A percentile compares a stretch with the other conserved stretches of the same genome.
These are phyloP conservation scores for Styela clava DNA, from an alignment of 23 tunicate species.

Conservation along the genomic window DNA sequence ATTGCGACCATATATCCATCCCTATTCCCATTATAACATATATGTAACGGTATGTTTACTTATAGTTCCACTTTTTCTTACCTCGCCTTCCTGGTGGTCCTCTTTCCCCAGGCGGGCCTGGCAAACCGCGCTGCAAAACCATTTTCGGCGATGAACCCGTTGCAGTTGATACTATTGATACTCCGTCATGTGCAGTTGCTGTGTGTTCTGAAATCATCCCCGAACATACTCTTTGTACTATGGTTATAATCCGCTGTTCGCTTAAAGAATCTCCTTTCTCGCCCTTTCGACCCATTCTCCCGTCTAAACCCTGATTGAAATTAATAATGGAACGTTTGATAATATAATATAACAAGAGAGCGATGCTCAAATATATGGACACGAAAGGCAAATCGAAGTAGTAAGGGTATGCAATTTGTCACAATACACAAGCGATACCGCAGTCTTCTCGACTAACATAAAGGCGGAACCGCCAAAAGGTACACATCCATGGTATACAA, in stretches of 20 bases:
- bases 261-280: background rate
- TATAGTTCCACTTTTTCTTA: too few relatives aligned
- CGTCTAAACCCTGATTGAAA: background rate
- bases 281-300: background rate
- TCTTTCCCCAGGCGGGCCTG: slow-evolving; percentile 66
- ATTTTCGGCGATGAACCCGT: slow-evolving; percentile 20
- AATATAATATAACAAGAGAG: background rate
- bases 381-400: too few relatives aligned
- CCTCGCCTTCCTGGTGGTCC: slow-evolving; percentile 6
- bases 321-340: background rate
- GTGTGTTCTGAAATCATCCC: slow-evolving; percentile 17
- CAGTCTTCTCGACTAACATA: too few relatives aligned
- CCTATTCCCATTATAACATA: too few relatives aligned
- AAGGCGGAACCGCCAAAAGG: too few relatives aligned
- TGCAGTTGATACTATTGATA: slow-evolving; percentile 1
- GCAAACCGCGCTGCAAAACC: slow-evolving; percentile 51
- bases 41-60: too few relatives aligned
- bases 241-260: background rate
- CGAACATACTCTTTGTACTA: slow-evolving; percentile 13
- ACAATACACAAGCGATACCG: too few relatives aligned
- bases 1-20: too few relatives aligned
- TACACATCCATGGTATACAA: too few relatives aligned
- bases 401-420: too few relatives aligned
- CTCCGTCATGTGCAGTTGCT: background rate
- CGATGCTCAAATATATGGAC: too few relatives aligned